Evolutionary conservation across 2,888 invertebrate species (phyloP), one percentile per base, ranked within the genome.

Genomic region (Hypomecis atomaria): DNA sequence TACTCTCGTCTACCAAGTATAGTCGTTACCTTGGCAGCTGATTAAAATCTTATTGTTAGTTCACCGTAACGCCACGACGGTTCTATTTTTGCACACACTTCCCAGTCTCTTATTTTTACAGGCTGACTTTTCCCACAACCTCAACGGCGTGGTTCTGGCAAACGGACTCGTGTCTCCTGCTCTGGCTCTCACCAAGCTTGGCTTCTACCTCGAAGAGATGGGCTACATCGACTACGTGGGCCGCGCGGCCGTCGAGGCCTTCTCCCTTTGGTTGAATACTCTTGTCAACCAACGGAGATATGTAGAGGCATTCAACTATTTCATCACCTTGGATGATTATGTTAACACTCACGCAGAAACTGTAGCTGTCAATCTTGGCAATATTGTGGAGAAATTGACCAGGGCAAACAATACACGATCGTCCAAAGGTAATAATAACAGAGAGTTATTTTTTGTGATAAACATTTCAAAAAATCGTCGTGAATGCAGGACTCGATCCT

Each of bases 81-180:
- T n/a, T n/a, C n/a, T n/a, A n/a, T n/a, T n/a, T n/a, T n/a, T n/a
- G n/a, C n/a, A n/a, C n/a, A n/a, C n/a, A n/a, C n/a, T n/a, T n/a
- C n/a, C n/a, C n/a, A n/a, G 43, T 44, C 8, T 38, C 47, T 11
- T 11, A 42, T n/a, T 33, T 52, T 63, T 70, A 48, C 81, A 95
- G 93, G 94, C 93, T 36, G 90, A 95, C 53, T 89, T 96, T 40
- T 82, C 90, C 9, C 94, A 94, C 69, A 96, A 96, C 74, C 93
- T 98, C 60, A 93, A 94, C 78, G 97, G 97, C 0, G 94, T 98
- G 7, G 95, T 94, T 2, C 86, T 98, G 63, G 97, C 97, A 4
- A 97, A 98, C 85, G 95, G 97, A 0, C 97, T 98, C 95, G 95
- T 98, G 56, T 96, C 97, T 0, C 97, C 98, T 6, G 83, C 87